Evolutionary conservation across 2,797 vertebrate species (phyloP), one percentile per base, ranked within the genome.

Genomic region (Sternotherus odoratus): DNA sequence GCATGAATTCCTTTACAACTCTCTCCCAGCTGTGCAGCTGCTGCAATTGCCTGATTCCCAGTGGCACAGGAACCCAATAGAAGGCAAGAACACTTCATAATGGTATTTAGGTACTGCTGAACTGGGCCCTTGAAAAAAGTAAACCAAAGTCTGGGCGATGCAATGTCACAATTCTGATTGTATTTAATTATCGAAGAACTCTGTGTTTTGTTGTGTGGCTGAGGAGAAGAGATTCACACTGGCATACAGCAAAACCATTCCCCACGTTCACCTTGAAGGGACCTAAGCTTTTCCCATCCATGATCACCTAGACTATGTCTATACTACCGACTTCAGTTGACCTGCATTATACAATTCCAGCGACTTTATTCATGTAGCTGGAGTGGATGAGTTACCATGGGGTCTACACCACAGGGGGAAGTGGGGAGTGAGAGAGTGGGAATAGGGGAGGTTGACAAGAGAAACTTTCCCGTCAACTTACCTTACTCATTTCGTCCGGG

Each of bases 21-120:
- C 4, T 60, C 53, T 79, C 48, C 1, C 0, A 30, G 90, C 86
- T 54, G 50, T 74, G 0, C 15, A 30, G 11, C 54, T 48, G 46
- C 12, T 60, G 83, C 46, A 63, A 30, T 50, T 57, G 56, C 30
- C 53, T 8, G 89, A 82, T 54, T 60, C 77, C 36, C 33, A 82
- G 78, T 86, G 33, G 79, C 87, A 79, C 63, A 88, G 88, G 81
- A 86, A 88, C 36, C 60, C 33, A 66, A 63, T 69, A 87, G 86
- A 77, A 88, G 66, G 91, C 36, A 21, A n/a, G 12, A 50, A 46
- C 53, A 46, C 53, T 7, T 80, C 85, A 43, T n/a, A 50, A n/a
- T n/a, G n/a, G 85, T 80, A 56, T 86, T 66, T 1, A 26, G 17
- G 57, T 85, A 53, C 85, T 79, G 75, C 2, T 91, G 83, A 93